Percentiles rank a stretch among this genome's conserved stretches.
Evolutionary conservation across 2,888 invertebrate genomes (phyloP).

Genomic region (Xestia xanthographa): DNA sequence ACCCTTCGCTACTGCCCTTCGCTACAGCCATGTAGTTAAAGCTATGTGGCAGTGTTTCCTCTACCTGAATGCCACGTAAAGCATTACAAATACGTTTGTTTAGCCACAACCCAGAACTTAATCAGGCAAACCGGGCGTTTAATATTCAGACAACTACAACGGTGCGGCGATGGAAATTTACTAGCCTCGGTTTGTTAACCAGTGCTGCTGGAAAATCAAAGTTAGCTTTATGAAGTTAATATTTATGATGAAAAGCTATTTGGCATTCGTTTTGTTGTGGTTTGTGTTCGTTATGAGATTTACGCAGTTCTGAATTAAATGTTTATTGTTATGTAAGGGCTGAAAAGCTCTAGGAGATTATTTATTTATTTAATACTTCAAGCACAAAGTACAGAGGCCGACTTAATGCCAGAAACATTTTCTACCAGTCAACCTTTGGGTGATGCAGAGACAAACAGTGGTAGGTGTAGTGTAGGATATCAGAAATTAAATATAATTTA

Average conservation of each 20-base stretch:
- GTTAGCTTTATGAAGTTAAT: conserved; percentile 33
- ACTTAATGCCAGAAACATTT: too few species aligned
- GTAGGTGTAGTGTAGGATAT: too few species aligned
- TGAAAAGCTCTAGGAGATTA: background rate
- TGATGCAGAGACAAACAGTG: too few species aligned
- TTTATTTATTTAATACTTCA: too few species aligned
- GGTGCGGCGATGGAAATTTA: conserved; percentile 54
- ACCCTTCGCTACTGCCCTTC: too few species aligned
- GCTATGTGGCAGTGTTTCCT: background rate
- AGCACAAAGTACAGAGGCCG: too few species aligned
- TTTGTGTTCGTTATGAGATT: background rate
- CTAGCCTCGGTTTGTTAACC: conserved; percentile 48
- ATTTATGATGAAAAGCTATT: conserved; percentile 34
- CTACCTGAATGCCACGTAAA: conserved; percentile 15
- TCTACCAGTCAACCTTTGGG: too few species aligned
- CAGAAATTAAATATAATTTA: too few species aligned
- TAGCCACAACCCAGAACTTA: conserved; percentile 48
- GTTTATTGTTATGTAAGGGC: background rate
- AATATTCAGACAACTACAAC: conserved; percentile 61
- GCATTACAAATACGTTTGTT: conserved; percentile 38
- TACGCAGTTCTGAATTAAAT: background rate
- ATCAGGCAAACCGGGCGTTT: conserved; percentile 56
- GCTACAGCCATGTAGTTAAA: too few species aligned
- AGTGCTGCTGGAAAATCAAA: conserved; percentile 30
- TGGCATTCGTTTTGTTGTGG: conserved; percentile 10